phyloP scores from a whole-genome alignment of 2,797 vertebrate genomes.

The Muscicapa comitata region DNA sequence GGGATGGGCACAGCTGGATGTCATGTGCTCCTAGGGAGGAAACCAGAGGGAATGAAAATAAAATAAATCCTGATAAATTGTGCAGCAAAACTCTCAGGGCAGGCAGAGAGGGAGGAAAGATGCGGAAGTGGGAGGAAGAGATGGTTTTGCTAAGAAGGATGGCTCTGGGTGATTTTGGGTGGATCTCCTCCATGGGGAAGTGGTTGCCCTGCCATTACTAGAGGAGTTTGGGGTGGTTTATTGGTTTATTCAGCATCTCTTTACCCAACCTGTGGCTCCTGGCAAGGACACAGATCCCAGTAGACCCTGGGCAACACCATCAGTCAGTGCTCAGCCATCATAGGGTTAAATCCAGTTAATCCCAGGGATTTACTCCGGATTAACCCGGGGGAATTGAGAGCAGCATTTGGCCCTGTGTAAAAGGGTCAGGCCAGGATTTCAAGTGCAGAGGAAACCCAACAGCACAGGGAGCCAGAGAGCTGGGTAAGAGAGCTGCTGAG shows the following conservation, averaged over 20 bases:
- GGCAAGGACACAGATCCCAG: neutral
- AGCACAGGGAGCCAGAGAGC: neutral
- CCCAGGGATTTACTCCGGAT: neutral
- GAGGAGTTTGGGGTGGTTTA: neutral
- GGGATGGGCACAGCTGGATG: neutral
- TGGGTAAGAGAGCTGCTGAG: neutral
- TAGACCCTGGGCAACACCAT: rapidly evolving
- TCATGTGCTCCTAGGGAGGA: neutral
- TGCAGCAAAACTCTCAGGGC: neutral
- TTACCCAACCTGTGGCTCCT: neutral
- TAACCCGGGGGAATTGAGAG: neutral
- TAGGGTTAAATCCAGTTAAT: constrained; percentile 19
- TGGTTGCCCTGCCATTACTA: neutral
- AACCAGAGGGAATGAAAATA: neutral
- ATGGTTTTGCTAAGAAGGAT: neutral
- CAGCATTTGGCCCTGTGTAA: neutral
- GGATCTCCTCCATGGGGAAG: neutral
- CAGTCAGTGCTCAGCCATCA: neutral
- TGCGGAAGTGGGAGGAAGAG: neutral
- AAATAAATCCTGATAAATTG: neutral
- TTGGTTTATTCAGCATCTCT: neutral
- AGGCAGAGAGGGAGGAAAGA: neutral
- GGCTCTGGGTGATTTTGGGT: neutral
- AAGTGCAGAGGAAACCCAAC: neutral
- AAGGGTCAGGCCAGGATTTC: neutral